These are phyloP conservation scores for Streblospio benedicti DNA, from an alignment of 1,140 invertebrate species.

Conservation along the genomic window DNA sequence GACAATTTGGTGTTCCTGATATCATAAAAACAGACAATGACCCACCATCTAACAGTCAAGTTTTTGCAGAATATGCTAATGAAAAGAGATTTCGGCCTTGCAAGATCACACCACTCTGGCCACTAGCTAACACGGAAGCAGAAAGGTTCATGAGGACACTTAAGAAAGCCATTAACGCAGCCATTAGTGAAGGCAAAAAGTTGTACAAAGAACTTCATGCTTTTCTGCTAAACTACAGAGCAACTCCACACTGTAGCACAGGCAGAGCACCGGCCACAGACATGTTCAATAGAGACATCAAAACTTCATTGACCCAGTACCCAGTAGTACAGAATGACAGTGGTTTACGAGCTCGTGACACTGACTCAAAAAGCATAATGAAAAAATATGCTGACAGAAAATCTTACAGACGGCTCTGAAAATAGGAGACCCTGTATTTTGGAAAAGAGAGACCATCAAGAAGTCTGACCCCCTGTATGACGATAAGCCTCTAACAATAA, in stretches of 20 bases:
- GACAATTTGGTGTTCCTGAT: slow-evolving; percentile 19
- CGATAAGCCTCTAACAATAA: too few species aligned
- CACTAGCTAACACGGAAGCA: slow-evolving; percentile 26
- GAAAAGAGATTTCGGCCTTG: slow-evolving; percentile 16
- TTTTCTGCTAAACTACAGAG: slow-evolving; percentile 23
- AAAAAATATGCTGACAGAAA: slow-evolving; percentile 4
- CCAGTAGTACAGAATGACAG: not conserved
- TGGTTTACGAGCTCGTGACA: not conserved
- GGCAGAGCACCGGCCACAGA: not conserved
- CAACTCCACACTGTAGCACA: slow-evolving; percentile 22
- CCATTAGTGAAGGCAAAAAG: slow-evolving; percentile 16
- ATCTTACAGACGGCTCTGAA: too few species aligned
- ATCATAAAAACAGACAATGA: slow-evolving; percentile 23
- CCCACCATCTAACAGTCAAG: slow-evolving; percentile 18
- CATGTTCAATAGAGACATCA: not conserved
- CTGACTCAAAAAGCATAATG: not conserved
- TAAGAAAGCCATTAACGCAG: slow-evolving; percentile 20
- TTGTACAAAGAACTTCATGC: slow-evolving; percentile 26
- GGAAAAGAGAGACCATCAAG: too few species aligned
- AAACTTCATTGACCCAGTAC: not conserved
- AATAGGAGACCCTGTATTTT: too few species aligned
- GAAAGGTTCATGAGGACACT: slow-evolving; percentile 25
- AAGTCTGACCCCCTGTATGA: too few species aligned
- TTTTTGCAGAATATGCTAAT: slow-evolving; percentile 21
- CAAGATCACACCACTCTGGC: slow-evolving; percentile 23